phyloP scores from a whole-genome alignment of 1,140 invertebrate species.

The Parapsyche elsis region DNA sequence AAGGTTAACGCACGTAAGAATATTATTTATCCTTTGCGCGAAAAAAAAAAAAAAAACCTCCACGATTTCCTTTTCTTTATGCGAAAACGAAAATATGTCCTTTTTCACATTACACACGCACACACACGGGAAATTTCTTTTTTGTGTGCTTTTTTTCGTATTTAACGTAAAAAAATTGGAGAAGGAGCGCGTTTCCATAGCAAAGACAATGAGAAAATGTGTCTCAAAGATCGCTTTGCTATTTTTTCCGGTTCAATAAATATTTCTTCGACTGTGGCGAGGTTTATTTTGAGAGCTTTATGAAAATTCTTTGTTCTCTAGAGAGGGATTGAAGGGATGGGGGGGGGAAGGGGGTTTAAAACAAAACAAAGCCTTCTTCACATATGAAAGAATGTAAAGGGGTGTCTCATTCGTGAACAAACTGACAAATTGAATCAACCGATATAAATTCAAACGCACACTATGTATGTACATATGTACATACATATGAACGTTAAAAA shows the following conservation, averaged over 20 bases:
- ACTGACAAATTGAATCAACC: neutral
- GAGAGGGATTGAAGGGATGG: neutral
- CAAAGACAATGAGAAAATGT: conserved; percentile 25
- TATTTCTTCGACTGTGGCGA: conserved; percentile 19
- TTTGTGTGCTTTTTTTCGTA: neutral
- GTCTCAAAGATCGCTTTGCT: conserved; percentile 7
- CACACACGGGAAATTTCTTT: neutral
- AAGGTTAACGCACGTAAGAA: neutral
- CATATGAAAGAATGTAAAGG: neutral
- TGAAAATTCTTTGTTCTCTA: conserved; percentile 18
- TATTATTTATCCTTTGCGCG: neutral
- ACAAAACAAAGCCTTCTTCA: neutral
- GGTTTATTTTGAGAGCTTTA: conserved; percentile 28
- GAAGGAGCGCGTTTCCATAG: neutral
- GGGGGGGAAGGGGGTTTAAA: neutral
- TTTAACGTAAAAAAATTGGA: neutral
- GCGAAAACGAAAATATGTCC: neutral
- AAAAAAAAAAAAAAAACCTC: neutral
- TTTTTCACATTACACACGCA: neutral
- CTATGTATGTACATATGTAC: too few species aligned
- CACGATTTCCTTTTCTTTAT: neutral
- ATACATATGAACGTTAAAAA: neutral
- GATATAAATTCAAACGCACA: neutral
- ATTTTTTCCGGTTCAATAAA: conserved; percentile 32
- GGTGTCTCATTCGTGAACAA: conserved; percentile 6